Base-by-base conservation (phyloP, 2,113 vertebrate species). In the Perccottus glenii region DNA sequence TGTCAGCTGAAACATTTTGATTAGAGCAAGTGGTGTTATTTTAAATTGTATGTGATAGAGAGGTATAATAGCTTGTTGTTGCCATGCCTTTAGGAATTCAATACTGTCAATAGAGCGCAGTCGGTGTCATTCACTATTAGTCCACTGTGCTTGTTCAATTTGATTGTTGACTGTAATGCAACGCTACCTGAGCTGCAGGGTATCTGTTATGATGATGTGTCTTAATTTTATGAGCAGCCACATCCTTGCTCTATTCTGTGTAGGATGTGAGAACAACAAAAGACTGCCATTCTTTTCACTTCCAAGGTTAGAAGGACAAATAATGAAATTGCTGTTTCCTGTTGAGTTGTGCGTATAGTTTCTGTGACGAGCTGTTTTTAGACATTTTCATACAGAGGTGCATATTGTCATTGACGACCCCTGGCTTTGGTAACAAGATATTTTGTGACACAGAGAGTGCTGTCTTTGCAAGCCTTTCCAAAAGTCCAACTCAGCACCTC, bases 401-500 rank as follows among this genome's bases (percentile, higher is more conserved):
- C 44, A 51, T 45, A 56, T 27, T 75, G 67, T 65, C 61, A 69
- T 27, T n/a, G 36, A 46, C 7, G 36, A 61, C 51, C 51, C 16
- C 47, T 77, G 14, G 66, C 62, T 53, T 35, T 52, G 46, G 60
- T 71, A 66, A 76, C 57, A 67, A 62, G 45, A 60, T 68, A 62
- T 78, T 43, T 11, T 0, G 64, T 44, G 19, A 42, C 19, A 66
- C 50, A 70, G 70, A 78, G 67, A 83, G 42, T 80, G 76, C 86
- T 87, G 81, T 55, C 73, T 82, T 69, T 83, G 78, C 84, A 86
- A 63, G 70, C 63, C 11, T 15, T 40, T 81, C 44, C 70, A 86
- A 77, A 88, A 72, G 66, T 82, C 84, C 81, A 89, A 78, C 88
- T 91, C 89, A 91, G 88, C 89, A 90, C 64, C 84, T 88, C 81